Evolutionary conservation across 2,113 vertebrate genomes (phyloP).

Genomic region (Catagonus wagneri): DNA sequence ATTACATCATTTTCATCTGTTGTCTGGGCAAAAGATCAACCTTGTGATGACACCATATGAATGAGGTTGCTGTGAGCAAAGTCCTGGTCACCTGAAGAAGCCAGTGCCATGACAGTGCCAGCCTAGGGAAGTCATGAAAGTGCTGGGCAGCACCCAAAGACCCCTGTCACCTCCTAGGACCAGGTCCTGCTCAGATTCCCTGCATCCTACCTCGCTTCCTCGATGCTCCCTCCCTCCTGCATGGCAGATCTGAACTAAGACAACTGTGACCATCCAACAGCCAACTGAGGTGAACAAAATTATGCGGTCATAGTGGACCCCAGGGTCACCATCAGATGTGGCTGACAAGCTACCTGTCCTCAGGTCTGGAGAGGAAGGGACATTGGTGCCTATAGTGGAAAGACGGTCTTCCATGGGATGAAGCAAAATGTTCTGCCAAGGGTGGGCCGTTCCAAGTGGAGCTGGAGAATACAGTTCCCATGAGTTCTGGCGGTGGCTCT

Average conservation of each 20-base stretch:
- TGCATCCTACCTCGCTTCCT: too few relatives aligned
- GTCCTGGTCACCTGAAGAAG: background rate
- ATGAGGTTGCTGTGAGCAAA: background rate
- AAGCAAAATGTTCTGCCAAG: background rate
- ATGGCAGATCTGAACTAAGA: background rate
- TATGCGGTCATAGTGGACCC: background rate
- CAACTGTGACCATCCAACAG: background rate
- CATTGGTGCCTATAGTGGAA: accelerated
- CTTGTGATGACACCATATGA: accelerated
- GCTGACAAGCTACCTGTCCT: background rate
- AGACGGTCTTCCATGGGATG: background rate
- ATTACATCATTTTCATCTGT: background rate
- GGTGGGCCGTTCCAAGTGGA: accelerated
- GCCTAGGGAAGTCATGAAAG: too few relatives aligned
- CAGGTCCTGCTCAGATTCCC: background rate
- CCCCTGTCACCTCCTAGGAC: too few relatives aligned
- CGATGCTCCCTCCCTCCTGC: background rate
- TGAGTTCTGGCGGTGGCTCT: accelerated
- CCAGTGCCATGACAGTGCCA: accelerated
- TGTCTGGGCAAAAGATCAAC: background rate
- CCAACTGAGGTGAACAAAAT: background rate
- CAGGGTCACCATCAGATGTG: background rate
- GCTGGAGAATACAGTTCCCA: background rate
- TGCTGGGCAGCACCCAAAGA: background rate
- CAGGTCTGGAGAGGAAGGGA: background rate